Evolutionary conservation across 2,888 invertebrate species (phyloP).

Genomic region (Anodontia alba): DNA sequence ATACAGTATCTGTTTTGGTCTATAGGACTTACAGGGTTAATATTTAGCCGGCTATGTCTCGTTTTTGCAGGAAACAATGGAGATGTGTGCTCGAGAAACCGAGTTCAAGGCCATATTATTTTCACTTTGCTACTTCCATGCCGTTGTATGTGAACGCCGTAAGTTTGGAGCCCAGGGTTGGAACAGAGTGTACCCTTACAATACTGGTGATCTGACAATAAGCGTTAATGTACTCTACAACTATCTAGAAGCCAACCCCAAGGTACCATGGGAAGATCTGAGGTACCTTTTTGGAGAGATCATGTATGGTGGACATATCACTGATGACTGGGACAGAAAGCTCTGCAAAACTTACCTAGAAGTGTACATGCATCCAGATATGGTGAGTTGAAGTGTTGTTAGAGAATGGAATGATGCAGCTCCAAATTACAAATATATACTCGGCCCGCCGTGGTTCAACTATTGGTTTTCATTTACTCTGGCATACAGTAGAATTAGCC

Average conservation of each 20-base stretch:
- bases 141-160: constrained; percentile 96
- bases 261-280: constrained; percentile 97
- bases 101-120: constrained; percentile 98
- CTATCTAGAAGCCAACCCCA: constrained; percentile 95
- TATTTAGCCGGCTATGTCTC: too few relatives aligned
- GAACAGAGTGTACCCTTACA: constrained; percentile 95
- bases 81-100: constrained; percentile 97
- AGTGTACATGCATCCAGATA: constrained; percentile 96
- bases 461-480: too few relatives aligned
- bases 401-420: too few relatives aligned
- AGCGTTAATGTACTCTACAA: constrained; percentile 97
- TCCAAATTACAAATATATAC: too few relatives aligned
- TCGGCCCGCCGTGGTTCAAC: too few relatives aligned
- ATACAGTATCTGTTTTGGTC: too few relatives aligned
- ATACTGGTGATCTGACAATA: constrained; percentile 96
- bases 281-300: constrained; percentile 98
- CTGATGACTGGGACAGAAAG: constrained; percentile 98
- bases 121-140: constrained; percentile 95
- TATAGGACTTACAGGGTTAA: too few relatives aligned
- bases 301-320: constrained; percentile 99
- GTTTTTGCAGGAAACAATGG: constrained; percentile 92
- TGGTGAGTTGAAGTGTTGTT: constrained; percentile 88
- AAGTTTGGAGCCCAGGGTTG: constrained; percentile 96
- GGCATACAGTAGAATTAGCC: too few relatives aligned
- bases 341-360: constrained; percentile 92